A percentile compares a stretch with the other conserved stretches of the same genome.
These are phyloP conservation scores for Pecten maximus DNA, from an alignment of 2,888 invertebrate genomes.

Conservation along the genomic window DNA sequence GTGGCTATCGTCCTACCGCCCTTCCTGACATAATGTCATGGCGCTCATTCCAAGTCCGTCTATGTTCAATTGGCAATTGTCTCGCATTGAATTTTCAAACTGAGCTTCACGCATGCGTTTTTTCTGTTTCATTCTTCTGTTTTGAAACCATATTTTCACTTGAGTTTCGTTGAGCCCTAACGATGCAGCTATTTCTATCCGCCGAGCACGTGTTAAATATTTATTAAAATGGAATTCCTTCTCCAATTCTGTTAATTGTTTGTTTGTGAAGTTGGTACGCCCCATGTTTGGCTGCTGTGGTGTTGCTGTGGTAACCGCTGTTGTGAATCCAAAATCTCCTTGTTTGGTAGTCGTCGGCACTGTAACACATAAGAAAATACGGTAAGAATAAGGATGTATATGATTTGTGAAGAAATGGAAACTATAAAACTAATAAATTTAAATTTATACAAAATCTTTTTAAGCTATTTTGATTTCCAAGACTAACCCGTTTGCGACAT, in stretches of 20 bases:
- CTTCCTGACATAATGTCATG: conserved; percentile 71
- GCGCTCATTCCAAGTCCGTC: conserved; percentile 72
- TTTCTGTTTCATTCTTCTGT: conserved; percentile 83
- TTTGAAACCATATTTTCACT: conserved; percentile 84
- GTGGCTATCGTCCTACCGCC: conserved; percentile 56
- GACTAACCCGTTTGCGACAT: no score
- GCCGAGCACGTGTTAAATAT: conserved; percentile 96
- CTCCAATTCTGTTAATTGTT: conserved; percentile 98
- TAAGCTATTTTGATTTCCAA: no score
- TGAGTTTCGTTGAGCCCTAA: conserved; percentile 97
- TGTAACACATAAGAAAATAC: conserved; percentile 51
- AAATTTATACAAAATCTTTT: no score
- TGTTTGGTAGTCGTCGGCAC: conserved; percentile 58
- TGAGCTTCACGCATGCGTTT: conserved; percentile 81
- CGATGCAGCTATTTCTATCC: conserved; percentile 98
- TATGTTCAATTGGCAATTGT: conserved; percentile 68
- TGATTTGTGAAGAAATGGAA: no score
- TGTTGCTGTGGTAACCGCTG: conserved; percentile 57
- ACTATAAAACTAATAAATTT: no score
- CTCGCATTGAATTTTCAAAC: conserved; percentile 67
- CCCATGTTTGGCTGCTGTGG: conserved; percentile 84
- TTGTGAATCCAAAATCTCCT: conserved; percentile 67
- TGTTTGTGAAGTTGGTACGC: conserved; percentile 99
- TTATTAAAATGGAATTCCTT: conserved; percentile 99
- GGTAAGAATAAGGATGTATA: neutral